Base-by-base conservation (phyloP, 2,113 vertebrate species). In the Motacilla tschutschensis region DNA sequence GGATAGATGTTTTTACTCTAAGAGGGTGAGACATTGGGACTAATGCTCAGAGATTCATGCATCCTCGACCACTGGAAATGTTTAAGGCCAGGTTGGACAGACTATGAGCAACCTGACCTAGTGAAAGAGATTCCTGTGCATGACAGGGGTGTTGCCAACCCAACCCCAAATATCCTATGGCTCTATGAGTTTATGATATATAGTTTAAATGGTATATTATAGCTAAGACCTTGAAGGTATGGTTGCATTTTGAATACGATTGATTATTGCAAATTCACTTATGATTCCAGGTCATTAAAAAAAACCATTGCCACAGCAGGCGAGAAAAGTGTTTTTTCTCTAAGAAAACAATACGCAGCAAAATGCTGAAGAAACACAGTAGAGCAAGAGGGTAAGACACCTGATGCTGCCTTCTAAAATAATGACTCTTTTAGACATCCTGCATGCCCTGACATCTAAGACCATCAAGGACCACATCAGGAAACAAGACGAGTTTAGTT, bases 251-350 rank as follows among this genome's bases (percentile, higher is more conserved):
- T 50, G 8, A n/a, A 57, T n/a, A 43, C 3, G 7, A 8, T 13
- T 24, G 10, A 29, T 15, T 2, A 57, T n/a, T 50, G 38, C n/a
- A 41, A 50, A 38, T n/a, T 50, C 26, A 64, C 12, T 29, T 10
- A 43, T 43, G 5, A 50, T 24, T 78, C 10, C n/a, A 38, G 1
- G 8, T 64, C 15, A 36, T 50, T 36, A 16, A 17, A 60, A 69
- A 33, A 44, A 38, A 33, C 1, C 4, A 9, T 14, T 48, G 8
- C 2, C 40, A 40, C 17, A 41, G 40, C 16, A 9, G 12, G 10
- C 4, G 3, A 1, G 1, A 14, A 40, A 65, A 2, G 13, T 20
- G 5, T 0, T 31, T 47, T 35, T 36, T 31, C 17, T 48, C 26
- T 36, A 16, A 36, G 26, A 14, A 55, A 77, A 55, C 9, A 48